Evolutionary conservation across 2,888 invertebrate species (phyloP), one percentile per base, ranked within the genome.

Genomic region (Drosophila subquinaria): DNA sequence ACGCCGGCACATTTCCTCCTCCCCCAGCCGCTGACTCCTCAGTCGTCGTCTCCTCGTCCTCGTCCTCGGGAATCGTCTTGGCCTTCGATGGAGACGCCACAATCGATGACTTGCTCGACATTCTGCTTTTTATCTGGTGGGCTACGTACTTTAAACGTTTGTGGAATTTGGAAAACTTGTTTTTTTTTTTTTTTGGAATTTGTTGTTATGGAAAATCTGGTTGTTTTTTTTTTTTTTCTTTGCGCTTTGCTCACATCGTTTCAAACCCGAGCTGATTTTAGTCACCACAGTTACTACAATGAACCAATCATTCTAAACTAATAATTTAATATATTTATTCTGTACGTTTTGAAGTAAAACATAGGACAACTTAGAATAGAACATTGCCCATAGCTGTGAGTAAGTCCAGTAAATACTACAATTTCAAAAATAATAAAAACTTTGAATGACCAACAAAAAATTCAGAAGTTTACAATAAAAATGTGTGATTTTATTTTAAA

Each of bases 101-200:
- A n/a, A n/a, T 43, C 43, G 45, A 55, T 38, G 66, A 30, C 23
- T 30, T 48, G 23, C 47, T 57, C 23, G 77, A 65, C 73, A 72
- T 77, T 38, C 30, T 27, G 27, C 3, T 27, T 27, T 30, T 30
- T 30, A 61, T 35, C 38, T n/a, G 27, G 38, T n/a, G 27, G 38
- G 3, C 33, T 30, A 8, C 13, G 38, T 23, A 36, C 11, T 4
- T 51, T 23, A 20, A 51, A 38, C 52, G 52, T 38, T 36, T 23
- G 20, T 36, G 11, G 23, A 56, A 56, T 43, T 56, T 56, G 10
- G 53, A 35, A 53, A 53, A 56, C 17, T 17, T n/a, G 30, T 15
- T 27, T 0, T 53, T 13, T 27, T 6, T 38, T 27, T 27, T 38
- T 20, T 10, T 40, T 38, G 53, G 30, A 55, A 42, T 30, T 33